Evolutionary conservation across 2,113 vertebrate species (phyloP).

Genomic region (Eira barbara): DNA sequence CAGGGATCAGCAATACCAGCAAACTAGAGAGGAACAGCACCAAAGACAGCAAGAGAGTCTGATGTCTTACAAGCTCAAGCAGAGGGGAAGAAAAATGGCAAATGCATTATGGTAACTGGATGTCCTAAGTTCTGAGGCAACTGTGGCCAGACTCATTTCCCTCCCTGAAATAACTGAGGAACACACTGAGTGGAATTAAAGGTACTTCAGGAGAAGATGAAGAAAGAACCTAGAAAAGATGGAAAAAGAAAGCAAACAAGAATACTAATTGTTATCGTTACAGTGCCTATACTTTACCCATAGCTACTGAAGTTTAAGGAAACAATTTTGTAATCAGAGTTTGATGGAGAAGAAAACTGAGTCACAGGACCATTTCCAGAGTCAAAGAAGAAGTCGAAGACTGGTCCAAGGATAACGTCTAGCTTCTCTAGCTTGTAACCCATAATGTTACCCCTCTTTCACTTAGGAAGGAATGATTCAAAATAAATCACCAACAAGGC

Average conservation of each 20-base stretch:
- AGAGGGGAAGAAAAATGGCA: not conserved
- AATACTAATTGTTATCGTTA: not conserved
- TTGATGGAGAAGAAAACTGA: not conserved
- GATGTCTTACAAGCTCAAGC: not conserved
- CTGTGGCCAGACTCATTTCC: not conserved
- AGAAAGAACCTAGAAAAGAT: not conserved
- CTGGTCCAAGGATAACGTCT: not conserved
- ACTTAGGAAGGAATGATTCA: not conserved
- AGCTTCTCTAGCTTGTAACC: not conserved
- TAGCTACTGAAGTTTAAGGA: not conserved
- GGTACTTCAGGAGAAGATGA: not conserved
- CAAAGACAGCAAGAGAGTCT: not conserved
- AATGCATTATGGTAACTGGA: not conserved
- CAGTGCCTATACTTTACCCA: not conserved
- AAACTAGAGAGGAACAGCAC: not conserved
- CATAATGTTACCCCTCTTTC: not conserved
- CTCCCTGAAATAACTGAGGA: not conserved
- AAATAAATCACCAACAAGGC: not conserved
- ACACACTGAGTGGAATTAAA: not conserved
- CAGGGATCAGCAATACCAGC: not conserved
- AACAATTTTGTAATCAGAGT: slow-evolving; percentile 3
- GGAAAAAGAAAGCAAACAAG: not conserved
- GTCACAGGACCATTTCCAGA: not conserved
- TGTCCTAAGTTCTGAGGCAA: not conserved
- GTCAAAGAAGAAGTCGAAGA: not conserved